phyloP scores from a whole-genome alignment of 2,113 vertebrate genomes.

The Rhodinocichla rosea region DNA sequence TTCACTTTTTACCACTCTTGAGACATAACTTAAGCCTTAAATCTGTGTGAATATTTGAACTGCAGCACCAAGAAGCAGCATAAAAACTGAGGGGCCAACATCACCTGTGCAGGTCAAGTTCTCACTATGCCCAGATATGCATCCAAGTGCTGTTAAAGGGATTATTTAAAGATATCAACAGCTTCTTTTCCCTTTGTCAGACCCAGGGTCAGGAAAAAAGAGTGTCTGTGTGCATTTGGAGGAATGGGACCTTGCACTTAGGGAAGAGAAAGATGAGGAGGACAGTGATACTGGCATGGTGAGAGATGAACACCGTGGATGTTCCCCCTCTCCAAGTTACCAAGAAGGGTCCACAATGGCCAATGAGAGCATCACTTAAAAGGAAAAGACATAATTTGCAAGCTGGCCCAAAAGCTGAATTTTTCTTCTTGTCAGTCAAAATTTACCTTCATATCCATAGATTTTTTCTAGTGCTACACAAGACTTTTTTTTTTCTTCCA shows the following conservation, averaged over 20 bases:
- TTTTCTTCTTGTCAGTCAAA: background rate
- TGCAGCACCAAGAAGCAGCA: background rate
- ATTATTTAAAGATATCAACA: background rate
- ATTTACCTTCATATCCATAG: accelerated
- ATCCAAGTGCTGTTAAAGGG: background rate
- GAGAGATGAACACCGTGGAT: background rate
- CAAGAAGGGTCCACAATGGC: accelerated
- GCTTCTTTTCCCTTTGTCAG: background rate
- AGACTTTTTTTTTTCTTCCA: background rate
- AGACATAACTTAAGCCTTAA: background rate
- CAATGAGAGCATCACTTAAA: background rate
- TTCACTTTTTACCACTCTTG: background rate
- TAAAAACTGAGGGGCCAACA: background rate
- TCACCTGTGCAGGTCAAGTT: background rate
- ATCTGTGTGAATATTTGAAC: background rate
- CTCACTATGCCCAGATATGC: background rate
- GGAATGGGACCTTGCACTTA: no score
- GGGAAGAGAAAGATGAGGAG: background rate
- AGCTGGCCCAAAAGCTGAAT: background rate
- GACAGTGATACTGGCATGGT: background rate
- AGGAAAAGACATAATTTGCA: background rate
- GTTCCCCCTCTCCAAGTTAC: background rate
- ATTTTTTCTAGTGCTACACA: background rate
- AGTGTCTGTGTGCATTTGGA: accelerated
- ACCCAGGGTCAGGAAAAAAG: background rate